Conservation (phyloP, 2,113 vertebrate species). For the Heterochromis multidens region DNA sequence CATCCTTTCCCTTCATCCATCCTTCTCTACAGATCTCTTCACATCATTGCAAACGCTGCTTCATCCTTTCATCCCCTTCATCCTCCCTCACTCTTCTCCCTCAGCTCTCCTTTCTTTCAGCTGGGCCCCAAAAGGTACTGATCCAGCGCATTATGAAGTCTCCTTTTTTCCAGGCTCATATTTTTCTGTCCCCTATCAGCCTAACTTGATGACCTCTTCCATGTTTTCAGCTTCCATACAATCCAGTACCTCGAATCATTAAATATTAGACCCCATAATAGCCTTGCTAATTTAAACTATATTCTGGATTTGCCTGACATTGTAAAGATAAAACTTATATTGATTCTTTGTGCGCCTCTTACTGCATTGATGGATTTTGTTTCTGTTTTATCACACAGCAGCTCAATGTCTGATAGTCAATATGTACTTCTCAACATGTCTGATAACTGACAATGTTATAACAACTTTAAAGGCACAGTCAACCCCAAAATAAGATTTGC, state of each 20-base stretch:
- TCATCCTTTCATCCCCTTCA: background rate
- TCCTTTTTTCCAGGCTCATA: background rate
- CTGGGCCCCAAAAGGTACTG: background rate
- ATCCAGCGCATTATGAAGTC: background rate
- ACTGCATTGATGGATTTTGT: background rate
- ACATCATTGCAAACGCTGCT: background rate
- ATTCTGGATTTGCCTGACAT: background rate
- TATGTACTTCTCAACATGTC: background rate
- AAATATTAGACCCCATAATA: background rate
- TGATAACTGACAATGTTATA: background rate
- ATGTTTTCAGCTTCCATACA: background rate
- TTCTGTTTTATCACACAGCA: background rate
- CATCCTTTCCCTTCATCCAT: background rate
- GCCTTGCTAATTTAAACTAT: background rate
- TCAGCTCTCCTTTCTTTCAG: background rate
- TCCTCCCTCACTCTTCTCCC: background rate
- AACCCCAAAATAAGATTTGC: no score
- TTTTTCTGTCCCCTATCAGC: background rate
- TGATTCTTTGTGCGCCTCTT: background rate
- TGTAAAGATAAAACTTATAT: background rate
- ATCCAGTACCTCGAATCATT: background rate
- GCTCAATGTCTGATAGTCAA: conserved; percentile 6
- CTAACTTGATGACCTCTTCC: background rate
- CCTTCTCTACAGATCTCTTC: background rate
- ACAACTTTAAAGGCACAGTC: background rate